Evolutionary conservation across 92 coral and sea anemone species (phyloP).

Genomic region (Epizoanthus ramosus): DNA sequence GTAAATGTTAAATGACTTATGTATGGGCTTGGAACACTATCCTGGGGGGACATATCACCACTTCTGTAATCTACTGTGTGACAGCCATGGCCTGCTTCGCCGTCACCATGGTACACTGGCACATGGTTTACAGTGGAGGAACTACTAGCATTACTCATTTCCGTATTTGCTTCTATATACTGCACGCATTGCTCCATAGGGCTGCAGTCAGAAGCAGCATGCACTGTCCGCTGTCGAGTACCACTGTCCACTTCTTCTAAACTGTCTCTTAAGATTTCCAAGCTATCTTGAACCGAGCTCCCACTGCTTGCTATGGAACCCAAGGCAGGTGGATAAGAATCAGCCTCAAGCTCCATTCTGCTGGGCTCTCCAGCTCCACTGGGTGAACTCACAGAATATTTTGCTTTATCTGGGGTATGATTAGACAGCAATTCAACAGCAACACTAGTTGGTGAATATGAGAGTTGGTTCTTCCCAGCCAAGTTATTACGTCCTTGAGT

Average conservation of each 20-base stretch:
- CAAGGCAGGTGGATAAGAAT: background rate
- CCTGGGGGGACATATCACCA: slow-evolving; percentile 6
- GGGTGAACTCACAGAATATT: background rate
- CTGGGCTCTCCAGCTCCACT: slow-evolving; percentile 9
- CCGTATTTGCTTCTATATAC: background rate
- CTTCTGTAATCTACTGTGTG: background rate
- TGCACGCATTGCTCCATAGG: background rate
- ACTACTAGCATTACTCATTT: too few species aligned
- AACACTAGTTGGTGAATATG: background rate
- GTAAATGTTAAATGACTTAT: slow-evolving; percentile 29
- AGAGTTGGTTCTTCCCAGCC: background rate
- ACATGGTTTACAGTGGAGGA: background rate
- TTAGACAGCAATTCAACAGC: background rate
- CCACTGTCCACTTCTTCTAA: slow-evolving; percentile 49
- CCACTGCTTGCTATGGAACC: background rate
- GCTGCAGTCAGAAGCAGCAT: background rate
- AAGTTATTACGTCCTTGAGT: background rate
- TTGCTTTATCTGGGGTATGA: background rate
- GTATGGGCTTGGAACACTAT: slow-evolving; percentile 9
- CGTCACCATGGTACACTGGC: background rate
- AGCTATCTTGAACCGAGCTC: slow-evolving; percentile 56
- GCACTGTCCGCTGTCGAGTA: background rate
- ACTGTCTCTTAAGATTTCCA: slow-evolving; percentile 71
- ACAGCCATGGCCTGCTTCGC: background rate
- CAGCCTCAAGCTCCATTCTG: background rate